Evolutionary conservation across 2,113 vertebrate species (phyloP), one percentile per base, ranked within the genome.

Genomic region (Engraulis encrasicolus): DNA sequence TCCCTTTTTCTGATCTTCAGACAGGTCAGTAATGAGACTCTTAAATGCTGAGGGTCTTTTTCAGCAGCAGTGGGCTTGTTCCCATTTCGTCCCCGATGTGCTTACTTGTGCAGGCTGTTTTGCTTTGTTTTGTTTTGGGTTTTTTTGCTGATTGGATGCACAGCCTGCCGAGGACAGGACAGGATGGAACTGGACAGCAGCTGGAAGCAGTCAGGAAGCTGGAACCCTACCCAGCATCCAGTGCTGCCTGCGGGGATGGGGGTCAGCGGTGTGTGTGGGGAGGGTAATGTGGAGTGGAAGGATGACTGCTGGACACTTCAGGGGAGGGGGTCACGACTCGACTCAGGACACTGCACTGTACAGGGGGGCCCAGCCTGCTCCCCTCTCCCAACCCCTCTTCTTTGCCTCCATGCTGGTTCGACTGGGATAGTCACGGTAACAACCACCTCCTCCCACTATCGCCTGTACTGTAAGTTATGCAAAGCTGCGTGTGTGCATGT

Each of bases 391-490:
- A n/a, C n/a, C n/a, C n/a, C n/a, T n/a, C n/a, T n/a, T 15, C 6
- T 52, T 18, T 15, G 15, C 50, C 50, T 18, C n/a, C n/a, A n/a
- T n/a, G 50, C 50, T 52, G 50, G 17, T 9, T 45, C 9, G 40
- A 45, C 40, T 9, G 9, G 50, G 50, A 66, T 2, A 74, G 18
- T 36, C 12, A 40, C 27, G 61, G 38, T 11, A 36, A 58, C 40
- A 27, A 49, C 78, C 80, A 20, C 50, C 78, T 82, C 20, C 5
- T 11, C 14, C 66, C 34, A 74, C 84, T 80, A 45, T 17, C 40
- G 71, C 36, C 58, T 37, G 84, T 50, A 82, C 58, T 37, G 84
- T 50, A 82, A 80, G n/a, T 83, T 81, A 38, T 78, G 82, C 83
- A 79, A 81, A 74, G 82, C 81, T 66, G 11, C 34, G 61, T 4